Percentiles rank a stretch among this genome's conserved stretches.
Conservation (phyloP, 2,113 vertebrate species). For the Pterocles gutturalis region DNA sequence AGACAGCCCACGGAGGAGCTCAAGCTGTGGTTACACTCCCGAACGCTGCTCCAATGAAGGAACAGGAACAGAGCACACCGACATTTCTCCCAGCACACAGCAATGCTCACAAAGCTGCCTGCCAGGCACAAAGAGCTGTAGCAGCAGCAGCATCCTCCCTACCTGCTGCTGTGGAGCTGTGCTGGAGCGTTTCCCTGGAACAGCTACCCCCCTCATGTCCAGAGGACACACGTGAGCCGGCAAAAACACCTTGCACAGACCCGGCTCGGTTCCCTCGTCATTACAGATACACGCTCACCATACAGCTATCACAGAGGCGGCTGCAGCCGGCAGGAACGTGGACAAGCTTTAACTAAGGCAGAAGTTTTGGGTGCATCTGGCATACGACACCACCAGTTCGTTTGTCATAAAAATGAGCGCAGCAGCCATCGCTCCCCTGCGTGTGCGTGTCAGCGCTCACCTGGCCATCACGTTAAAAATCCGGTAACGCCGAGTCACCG, state of each 20-base stretch:
- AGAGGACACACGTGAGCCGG: rapidly evolving
- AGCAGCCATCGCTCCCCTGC: not conserved
- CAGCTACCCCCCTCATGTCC: not conserved
- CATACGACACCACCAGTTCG: not conserved
- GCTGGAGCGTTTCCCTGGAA: not conserved
- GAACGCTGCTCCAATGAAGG: not conserved
- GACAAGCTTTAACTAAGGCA: not conserved
- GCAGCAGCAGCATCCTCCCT: not conserved
- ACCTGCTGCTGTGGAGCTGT: rapidly evolving
- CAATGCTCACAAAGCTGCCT: too few species aligned
- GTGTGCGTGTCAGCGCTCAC: rapidly evolving
- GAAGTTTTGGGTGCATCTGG: rapidly evolving
- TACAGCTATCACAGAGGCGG: not conserved
- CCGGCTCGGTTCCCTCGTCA: not conserved
- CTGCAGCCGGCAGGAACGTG: rapidly evolving
- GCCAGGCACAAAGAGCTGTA: rapidly evolving
- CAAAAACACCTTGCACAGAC: not conserved
- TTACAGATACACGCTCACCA: too few species aligned
- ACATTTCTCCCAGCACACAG: not conserved
- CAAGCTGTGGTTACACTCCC: rapidly evolving
- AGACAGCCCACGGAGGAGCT: not conserved
- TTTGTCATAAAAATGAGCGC: rapidly evolving
- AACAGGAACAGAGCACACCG: rapidly evolving
- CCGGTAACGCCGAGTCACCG: rapidly evolving
- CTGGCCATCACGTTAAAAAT: rapidly evolving